Base-by-base conservation (phyloP, 2,797 vertebrate genomes). In the Nothura maculosa region DNA sequence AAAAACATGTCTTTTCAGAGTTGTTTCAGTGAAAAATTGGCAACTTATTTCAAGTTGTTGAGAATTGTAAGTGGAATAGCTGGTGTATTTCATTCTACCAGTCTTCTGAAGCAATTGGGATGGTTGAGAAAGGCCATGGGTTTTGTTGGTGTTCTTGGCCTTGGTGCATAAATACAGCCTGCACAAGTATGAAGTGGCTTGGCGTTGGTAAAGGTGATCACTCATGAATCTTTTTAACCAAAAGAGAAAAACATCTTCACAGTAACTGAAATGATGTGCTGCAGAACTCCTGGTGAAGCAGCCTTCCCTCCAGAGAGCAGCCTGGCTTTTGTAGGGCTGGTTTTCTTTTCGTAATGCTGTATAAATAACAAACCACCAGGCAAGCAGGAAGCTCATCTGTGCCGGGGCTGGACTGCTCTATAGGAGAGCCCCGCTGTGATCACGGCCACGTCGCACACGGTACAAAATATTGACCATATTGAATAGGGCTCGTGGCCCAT, bases 81-180 rank as follows among this genome's bases (percentile, higher is more conserved):
- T 89, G 78, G 91, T 82, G 52, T 66, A 45, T 85, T 36, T 81
- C 50, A 13, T 74, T 81, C 40, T 63, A 62, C 68, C 47, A 57
- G 30, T 63, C 86, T 89, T 93, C 64, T 73, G 86, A 82, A 94
- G 87, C 85, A 73, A 22, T 2, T 92, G 79, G 64, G 78, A 43
- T 42, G 85, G n/a, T 77, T 92, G 73, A 82, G 86, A 87, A 74
- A 83, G 67, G 19, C 19, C 19, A 12, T 12, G 18, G 27, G 10
- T 18, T n/a, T 55, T 55, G 17, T 19, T 15, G 28, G 25, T 52
- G 50, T 27, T 55, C 30, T 55, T 55, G 54, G 27, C 76, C 68
- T 90, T 67, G 57, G 75, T 82, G 81, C 30, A 28, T 79, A 70
- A 82, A 32, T 47, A 61, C 54, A 75, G 61, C 54, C 50, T 70